These are phyloP conservation scores for Phymatocera aterrima DNA, from an alignment of 2,888 invertebrate genomes.

Conservation along the genomic window DNA sequence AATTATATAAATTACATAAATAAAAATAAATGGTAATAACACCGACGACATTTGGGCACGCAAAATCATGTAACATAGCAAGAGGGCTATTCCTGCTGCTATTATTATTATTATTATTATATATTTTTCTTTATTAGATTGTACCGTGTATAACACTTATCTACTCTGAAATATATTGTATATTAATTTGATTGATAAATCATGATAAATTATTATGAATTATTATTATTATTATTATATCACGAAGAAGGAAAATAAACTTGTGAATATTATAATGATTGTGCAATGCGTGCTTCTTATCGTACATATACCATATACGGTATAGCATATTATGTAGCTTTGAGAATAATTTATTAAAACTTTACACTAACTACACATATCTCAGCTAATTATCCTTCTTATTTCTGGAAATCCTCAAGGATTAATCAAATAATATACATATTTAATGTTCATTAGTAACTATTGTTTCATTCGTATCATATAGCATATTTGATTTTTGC, in stretches of 20 bases:
- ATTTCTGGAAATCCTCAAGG: not conserved
- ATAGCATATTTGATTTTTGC: too few species aligned
- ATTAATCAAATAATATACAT: not conserved
- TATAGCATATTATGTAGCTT: slow-evolving; percentile 42
- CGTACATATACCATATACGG: too few species aligned
- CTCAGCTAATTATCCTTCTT: slow-evolving; percentile 34
- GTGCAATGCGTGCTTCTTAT: slow-evolving; percentile 44
- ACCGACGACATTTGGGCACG: slow-evolving; percentile 66
- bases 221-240: too few species aligned
- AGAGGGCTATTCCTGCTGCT: slow-evolving; percentile 73
- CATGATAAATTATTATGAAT: slow-evolving; percentile 71
- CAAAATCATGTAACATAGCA: slow-evolving; percentile 73
- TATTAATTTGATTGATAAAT: slow-evolving; percentile 73
- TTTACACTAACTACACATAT: slow-evolving; percentile 40
- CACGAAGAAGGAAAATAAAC: slow-evolving; percentile 56
- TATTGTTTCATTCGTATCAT: too few species aligned
- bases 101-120: slow-evolving; percentile 66
- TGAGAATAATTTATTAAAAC: slow-evolving; percentile 43
- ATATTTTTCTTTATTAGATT: slow-evolving; percentile 69
- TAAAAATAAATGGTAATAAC: slow-evolving; percentile 58
- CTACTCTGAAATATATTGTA: slow-evolving; percentile 71
- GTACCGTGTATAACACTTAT: slow-evolving; percentile 70
- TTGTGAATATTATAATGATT: slow-evolving; percentile 49
- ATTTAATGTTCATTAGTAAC: not conserved
- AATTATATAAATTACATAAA: slow-evolving; percentile 60